phyloP scores from a whole-genome alignment of 1,140 invertebrate genomes.

The Trachelipus rathkii region DNA sequence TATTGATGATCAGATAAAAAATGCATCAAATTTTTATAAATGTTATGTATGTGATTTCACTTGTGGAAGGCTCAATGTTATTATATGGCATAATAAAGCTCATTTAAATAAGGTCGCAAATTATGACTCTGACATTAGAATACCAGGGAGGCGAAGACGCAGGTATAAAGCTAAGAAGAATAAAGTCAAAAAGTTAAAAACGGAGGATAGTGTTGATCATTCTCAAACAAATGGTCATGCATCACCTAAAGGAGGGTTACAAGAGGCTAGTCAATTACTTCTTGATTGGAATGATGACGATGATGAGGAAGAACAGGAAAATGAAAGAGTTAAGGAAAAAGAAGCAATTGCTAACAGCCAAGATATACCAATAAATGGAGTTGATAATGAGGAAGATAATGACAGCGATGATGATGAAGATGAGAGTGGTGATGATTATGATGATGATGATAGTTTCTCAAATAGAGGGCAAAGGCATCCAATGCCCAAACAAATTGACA shows the following conservation, averaged over 20 bases:
- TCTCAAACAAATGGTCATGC: slow-evolving; percentile 42
- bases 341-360: background rate
- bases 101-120: slow-evolving; percentile 41
- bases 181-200: slow-evolving; percentile 28
- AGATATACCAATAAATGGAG: background rate
- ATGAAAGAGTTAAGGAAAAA: background rate
- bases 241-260: slow-evolving; percentile 1
- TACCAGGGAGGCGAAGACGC: slow-evolving; percentile 35
- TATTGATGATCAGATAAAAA: slow-evolving; percentile 32
- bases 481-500: slow-evolving; percentile 36
- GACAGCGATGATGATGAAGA: slow-evolving; percentile 22
- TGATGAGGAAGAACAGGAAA: slow-evolving; percentile 24
- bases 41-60: slow-evolving; percentile 42
- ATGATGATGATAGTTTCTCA: slow-evolving; percentile 31
- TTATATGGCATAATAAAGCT: slow-evolving; percentile 44
- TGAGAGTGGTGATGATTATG: slow-evolving; percentile 29
- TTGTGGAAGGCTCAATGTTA: slow-evolving; percentile 39
- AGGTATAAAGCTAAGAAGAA: slow-evolving; percentile 22
- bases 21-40: slow-evolving; percentile 36
- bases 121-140: slow-evolving; percentile 43
- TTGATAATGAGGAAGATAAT: slow-evolving; percentile 14
- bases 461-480: slow-evolving; percentile 30
- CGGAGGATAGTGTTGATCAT: slow-evolving; percentile 33
- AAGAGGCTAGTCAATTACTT: slow-evolving; percentile 37
- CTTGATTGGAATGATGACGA: slow-evolving; percentile 45